Evolutionary conservation across 2,797 vertebrate species (phyloP).

Genomic region (Sebastes taczanowskii): DNA sequence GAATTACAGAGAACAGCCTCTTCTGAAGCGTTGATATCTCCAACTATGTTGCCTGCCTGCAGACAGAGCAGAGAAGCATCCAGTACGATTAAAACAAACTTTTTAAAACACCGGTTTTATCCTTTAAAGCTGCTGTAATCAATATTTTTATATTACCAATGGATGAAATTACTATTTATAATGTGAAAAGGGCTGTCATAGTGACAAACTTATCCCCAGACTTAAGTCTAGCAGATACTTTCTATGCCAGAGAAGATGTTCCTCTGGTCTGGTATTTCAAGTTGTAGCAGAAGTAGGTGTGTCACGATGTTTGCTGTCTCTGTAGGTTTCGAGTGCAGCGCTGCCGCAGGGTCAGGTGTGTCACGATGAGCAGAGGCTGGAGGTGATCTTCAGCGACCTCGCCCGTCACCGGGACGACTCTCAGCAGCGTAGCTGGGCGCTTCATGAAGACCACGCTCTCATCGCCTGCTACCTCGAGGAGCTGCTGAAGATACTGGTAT

Average conservation of each 20-base stretch:
- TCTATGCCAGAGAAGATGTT: neutral
- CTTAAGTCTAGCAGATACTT: neutral
- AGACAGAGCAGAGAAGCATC: neutral
- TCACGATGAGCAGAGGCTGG: conserved; percentile 94
- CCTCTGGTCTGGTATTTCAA: conserved; percentile 11
- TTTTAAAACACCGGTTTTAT: neutral
- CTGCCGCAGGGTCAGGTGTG: conserved; percentile 95
- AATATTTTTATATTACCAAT: neutral
- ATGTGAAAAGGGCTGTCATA: neutral
- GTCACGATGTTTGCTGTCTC: neutral
- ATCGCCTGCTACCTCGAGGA: conserved; percentile 97
- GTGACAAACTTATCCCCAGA: accelerated
- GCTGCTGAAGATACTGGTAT: conserved; percentile 95
- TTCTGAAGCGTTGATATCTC: neutral
- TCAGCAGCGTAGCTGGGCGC: conserved; percentile 98
- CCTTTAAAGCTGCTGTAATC: neutral
- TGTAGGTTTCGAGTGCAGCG: conserved; percentile 85
- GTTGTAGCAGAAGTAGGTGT: neutral
- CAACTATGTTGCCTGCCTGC: neutral
- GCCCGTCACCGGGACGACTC: conserved; percentile 92
- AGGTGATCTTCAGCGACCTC: conserved; percentile 95
- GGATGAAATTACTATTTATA: neutral
- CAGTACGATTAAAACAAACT: neutral
- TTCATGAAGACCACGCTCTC: conserved; percentile 93
- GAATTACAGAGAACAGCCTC: neutral